phyloP scores from a whole-genome alignment of 2,888 invertebrate species.

The Mythimna vitellina region DNA sequence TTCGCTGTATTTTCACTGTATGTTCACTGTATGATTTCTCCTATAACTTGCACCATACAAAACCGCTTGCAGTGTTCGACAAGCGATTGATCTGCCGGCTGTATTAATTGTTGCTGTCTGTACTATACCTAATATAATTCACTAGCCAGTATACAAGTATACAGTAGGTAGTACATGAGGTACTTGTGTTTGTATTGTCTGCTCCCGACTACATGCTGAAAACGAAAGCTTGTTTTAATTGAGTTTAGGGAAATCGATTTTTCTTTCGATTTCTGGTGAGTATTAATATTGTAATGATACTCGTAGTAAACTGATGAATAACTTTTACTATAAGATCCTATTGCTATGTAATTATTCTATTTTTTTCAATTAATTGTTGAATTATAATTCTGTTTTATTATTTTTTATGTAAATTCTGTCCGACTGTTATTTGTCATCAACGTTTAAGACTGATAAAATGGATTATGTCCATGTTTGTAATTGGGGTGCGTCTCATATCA shows the following conservation, averaged over 20 bases:
- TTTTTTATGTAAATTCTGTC: too few species aligned
- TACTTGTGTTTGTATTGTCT: slow-evolving; percentile 51
- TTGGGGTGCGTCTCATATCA: too few species aligned
- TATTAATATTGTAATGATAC: too few species aligned
- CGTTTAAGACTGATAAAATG: too few species aligned
- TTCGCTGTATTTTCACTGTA: too few species aligned
- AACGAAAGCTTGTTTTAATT: slow-evolving; percentile 45
- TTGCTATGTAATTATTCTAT: too few species aligned
- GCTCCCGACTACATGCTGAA: slow-evolving; percentile 36
- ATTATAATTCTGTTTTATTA: too few species aligned
- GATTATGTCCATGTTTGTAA: too few species aligned
- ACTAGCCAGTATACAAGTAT: slow-evolving; percentile 37
- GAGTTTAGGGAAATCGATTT: slow-evolving; percentile 33
- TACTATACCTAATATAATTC: slow-evolving; percentile 71
- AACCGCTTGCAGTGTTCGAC: slow-evolving; percentile 86
- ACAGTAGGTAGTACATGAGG: slow-evolving; percentile 9
- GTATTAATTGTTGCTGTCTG: slow-evolving; percentile 88
- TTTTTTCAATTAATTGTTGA: too few species aligned
- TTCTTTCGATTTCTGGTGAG: background rate
- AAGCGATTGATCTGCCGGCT: slow-evolving; percentile 88
- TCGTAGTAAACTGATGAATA: too few species aligned
- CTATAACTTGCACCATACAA: slow-evolving; percentile 64
- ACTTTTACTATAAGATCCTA: too few species aligned
- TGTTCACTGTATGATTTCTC: slow-evolving; percentile 7
- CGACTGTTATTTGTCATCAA: too few species aligned